These are phyloP conservation scores for Oncorhynchus gorbuscha DNA, from an alignment of 2,113 vertebrate species.

Conservation along the genomic window DNA sequence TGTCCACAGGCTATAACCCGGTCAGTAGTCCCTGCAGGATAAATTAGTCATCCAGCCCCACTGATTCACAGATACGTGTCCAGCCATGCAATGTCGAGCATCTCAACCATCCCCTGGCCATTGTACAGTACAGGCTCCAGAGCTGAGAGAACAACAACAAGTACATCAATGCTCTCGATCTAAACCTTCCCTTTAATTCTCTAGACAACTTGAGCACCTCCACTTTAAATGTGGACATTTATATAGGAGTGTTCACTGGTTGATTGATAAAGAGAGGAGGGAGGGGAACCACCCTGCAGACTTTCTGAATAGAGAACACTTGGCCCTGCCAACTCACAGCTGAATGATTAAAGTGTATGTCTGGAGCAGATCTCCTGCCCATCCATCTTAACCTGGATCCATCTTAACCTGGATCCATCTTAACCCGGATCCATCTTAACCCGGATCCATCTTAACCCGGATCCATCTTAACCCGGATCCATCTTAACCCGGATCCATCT, in stretches of 20 bases:
- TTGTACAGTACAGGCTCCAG: background rate
- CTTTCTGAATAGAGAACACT: slow-evolving; percentile 25
- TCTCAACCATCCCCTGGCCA: too few species aligned
- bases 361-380: slow-evolving; percentile 11
- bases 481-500: too few species aligned
- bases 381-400: too few species aligned
- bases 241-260: slow-evolving; percentile 38
- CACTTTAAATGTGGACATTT: slow-evolving; percentile 54
- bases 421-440: too few species aligned
- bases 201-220: slow-evolving; percentile 25
- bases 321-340: slow-evolving; percentile 32
- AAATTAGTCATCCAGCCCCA: background rate
- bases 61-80: background rate
- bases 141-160: background rate
- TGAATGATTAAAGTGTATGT: slow-evolving; percentile 34
- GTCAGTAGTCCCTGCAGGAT: background rate
- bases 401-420: too few species aligned
- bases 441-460: too few species aligned
- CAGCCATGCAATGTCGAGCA: too few species aligned
- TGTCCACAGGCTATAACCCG: background rate
- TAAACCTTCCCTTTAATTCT: slow-evolving; percentile 11
- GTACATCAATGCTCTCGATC: background rate
- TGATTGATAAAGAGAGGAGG: slow-evolving; percentile 27
- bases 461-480: too few species aligned
- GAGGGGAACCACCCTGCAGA: slow-evolving; percentile 44